Base-by-base conservation (phyloP, 92 coral and sea anemone species). In the Porites cylindrica region DNA sequence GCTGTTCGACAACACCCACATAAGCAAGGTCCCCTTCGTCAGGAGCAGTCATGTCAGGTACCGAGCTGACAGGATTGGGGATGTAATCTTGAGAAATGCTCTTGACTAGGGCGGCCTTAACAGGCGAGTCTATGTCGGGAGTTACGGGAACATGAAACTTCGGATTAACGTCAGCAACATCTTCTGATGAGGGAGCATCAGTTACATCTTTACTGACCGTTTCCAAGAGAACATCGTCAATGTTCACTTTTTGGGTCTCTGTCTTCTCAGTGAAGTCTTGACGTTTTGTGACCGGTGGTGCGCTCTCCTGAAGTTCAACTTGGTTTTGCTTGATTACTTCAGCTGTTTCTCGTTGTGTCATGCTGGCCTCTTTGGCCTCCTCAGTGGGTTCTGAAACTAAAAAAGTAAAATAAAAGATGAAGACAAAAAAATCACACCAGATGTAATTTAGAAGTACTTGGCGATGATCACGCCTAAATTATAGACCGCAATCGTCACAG, bases 51-150 rank as follows among this genome's bases (percentile, higher is more conserved):
- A 43, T 13, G 8, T 19, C 76, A 8, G 83, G 17, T 54, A 63
- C 51, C 13, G 88, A 75, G 50, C 70, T 70, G 11, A 76, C 24
- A n/a, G 81, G 26, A 14, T 80, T 17, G 9, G 83, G 66, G 24
- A 85, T 70, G 58, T 89, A 92, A 66, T 92, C 95, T 51, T 82
- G 80, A 19, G 93, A 82, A 21, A 90, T 89, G 68, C 83, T 87
- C 84, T 92, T 92, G 14, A 92, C 91, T 21, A 90, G 7, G 52
- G 95, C 95, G 32, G 91, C 90, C 78, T 90, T 92, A 16, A 92
- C 90, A 7, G 95, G 95, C 6, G 95, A 92, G 81, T 85, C 92
- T 11, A 76, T 83, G 51, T 92, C 82, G 10, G 93, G 84, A 53
- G 75, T 32, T 65, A 86, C 88, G 7, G 95, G 93, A 3, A 79